These are phyloP conservation scores for Trilocha varians DNA, from an alignment of 2,888 invertebrate genomes.

Conservation along the genomic window DNA sequence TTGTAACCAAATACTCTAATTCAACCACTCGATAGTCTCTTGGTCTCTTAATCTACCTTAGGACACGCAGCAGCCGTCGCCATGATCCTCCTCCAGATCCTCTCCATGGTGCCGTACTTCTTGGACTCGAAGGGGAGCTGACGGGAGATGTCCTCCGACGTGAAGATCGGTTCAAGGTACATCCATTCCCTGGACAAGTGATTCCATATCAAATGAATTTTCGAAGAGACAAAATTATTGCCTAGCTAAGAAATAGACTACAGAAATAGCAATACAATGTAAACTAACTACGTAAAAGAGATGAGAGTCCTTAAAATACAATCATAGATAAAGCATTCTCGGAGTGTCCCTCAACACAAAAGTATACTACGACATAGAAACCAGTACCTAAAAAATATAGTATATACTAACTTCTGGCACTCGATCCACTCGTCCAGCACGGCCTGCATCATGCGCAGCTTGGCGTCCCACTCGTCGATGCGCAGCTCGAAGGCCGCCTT, in stretches of 20 bases:
- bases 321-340: too few relatives aligned
- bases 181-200: constrained; percentile 81
- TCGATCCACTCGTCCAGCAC: constrained; percentile 80
- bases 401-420: constrained; percentile 76
- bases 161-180: constrained; percentile 88
- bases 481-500: constrained; percentile 83
- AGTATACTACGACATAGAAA: too few relatives aligned
- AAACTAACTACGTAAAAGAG: too few relatives aligned
- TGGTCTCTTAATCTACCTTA: constrained; percentile 75
- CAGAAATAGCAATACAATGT: too few relatives aligned
- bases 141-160: constrained; percentile 84
- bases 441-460: constrained; percentile 75
- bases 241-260: too few relatives aligned
- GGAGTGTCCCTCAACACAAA: too few relatives aligned
- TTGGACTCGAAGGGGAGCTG: constrained; percentile 86
- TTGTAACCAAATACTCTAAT: too few relatives aligned
- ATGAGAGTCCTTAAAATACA: too few relatives aligned
- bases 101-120: constrained; percentile 84
- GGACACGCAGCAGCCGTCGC: constrained; percentile 78
- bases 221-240: too few relatives aligned
- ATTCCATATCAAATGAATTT: too few relatives aligned
- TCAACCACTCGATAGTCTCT: too few relatives aligned
- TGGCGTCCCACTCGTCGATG: constrained; percentile 82
- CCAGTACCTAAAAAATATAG: too few relatives aligned
- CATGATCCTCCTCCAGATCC: constrained; percentile 86